Percentiles rank a stretch among this genome's conserved stretches.
Conservation (phyloP, 1,140 invertebrate species). For the Nebria ingens region DNA sequence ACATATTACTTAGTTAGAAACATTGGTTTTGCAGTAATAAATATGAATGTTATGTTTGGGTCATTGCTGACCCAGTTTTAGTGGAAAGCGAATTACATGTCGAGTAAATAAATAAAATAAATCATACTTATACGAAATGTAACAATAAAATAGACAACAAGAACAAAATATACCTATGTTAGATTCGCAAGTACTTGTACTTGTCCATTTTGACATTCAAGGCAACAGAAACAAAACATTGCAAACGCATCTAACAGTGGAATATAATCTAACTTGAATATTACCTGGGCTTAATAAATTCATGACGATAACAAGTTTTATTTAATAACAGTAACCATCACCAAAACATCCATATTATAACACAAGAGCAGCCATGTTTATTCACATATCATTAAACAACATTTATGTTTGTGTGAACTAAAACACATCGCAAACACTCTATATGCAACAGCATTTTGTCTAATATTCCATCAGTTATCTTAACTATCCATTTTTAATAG, state of each 20-base stretch:
- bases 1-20: too few species aligned
- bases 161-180: too few species aligned
- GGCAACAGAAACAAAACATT: too few species aligned
- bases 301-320: background rate
- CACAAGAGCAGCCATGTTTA: constrained; percentile 6
- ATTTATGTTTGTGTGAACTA: background rate
- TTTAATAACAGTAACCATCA: background rate
- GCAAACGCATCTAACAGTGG: too few species aligned
- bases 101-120: too few species aligned
- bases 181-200: too few species aligned
- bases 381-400: background rate
- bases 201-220: too few species aligned
- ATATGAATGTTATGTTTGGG: too few species aligned
- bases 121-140: too few species aligned
- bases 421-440: background rate
- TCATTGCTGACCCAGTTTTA: too few species aligned
- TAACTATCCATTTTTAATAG: background rate
- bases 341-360: background rate
- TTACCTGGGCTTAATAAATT: background rate
- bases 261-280: background rate
- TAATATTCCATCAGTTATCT: background rate
- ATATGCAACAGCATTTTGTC: background rate
- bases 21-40: too few species aligned
- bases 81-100: too few species aligned
- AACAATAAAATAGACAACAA: background rate